These are phyloP conservation scores for Psylliodes chrysocephalus DNA, from an alignment of 2,888 invertebrate species.

Conservation along the genomic window DNA sequence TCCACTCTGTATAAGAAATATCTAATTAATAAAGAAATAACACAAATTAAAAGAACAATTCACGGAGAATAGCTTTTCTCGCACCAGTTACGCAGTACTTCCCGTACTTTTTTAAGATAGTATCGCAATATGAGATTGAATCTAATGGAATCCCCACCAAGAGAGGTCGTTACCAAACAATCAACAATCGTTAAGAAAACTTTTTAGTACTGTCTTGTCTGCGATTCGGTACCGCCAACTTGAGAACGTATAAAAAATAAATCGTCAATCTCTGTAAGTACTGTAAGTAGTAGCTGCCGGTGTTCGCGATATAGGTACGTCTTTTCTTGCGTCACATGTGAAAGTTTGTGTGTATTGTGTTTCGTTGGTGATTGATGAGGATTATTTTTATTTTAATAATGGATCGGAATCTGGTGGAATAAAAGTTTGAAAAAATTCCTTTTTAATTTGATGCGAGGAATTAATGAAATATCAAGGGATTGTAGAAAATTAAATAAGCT, in stretches of 20 bases:
- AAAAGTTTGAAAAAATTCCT: neutral
- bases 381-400: constrained; percentile 9
- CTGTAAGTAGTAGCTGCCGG: neutral
- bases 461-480: neutral
- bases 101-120: constrained; percentile 39
- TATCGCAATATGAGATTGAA: constrained; percentile 37
- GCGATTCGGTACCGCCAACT: constrained; percentile 34
- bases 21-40: constrained; percentile 34
- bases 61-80: constrained; percentile 45
- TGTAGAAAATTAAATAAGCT: neutral
- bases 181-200: constrained; percentile 31
- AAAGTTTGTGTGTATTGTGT: constrained; percentile 28
- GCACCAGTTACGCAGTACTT: constrained; percentile 51
- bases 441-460: neutral
- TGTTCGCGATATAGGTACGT: neutral
- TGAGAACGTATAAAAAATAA: constrained; percentile 26
- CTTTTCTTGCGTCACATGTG: constrained; percentile 28
- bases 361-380: constrained; percentile 6
- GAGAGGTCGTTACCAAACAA: constrained; percentile 38
- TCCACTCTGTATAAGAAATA: neutral
- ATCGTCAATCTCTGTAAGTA: neutral
- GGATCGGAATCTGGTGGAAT: neutral
- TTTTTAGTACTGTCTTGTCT: constrained; percentile 23
- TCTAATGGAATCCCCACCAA: constrained; percentile 36
- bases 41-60: constrained; percentile 40